Conservation (phyloP, 2,113 vertebrate genomes). For the Pseudois nayaur region DNA sequence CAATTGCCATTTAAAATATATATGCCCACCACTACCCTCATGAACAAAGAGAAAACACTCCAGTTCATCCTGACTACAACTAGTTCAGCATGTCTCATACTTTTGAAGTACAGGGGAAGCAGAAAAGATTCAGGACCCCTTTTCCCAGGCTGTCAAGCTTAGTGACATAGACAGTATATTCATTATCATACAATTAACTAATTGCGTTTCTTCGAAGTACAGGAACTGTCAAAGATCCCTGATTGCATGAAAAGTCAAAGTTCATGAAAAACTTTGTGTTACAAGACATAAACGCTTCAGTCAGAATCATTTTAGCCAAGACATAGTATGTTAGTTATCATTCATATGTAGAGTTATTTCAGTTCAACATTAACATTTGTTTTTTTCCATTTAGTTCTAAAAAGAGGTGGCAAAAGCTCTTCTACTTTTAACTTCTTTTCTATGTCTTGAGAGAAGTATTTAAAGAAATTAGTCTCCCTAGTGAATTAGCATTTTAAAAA, state of each 20-base stretch:
- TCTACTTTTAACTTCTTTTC: constrained; percentile 64
- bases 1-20: neutral
- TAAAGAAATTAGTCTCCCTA: neutral
- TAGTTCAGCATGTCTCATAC: neutral
- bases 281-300: neutral
- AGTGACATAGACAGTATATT: neutral
- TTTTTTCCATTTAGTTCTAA: constrained; percentile 55
- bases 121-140: neutral
- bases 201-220: neutral
- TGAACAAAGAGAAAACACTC: neutral
- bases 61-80: neutral
- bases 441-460: constrained; percentile 4
- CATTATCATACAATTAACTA: neutral
- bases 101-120: neutral
- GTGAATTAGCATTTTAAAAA: neutral
- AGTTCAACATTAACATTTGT: constrained; percentile 49
- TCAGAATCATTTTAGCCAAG: neutral
- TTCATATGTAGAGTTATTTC: constrained; percentile 37
- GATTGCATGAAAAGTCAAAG: neutral
- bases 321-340: neutral
- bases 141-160: neutral
- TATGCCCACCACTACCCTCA: neutral
- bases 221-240: neutral
- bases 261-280: neutral
- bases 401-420: constrained; percentile 37